Conservation (phyloP, 2,888 invertebrate genomes). For the Acanthosoma haemorrhoidale region DNA sequence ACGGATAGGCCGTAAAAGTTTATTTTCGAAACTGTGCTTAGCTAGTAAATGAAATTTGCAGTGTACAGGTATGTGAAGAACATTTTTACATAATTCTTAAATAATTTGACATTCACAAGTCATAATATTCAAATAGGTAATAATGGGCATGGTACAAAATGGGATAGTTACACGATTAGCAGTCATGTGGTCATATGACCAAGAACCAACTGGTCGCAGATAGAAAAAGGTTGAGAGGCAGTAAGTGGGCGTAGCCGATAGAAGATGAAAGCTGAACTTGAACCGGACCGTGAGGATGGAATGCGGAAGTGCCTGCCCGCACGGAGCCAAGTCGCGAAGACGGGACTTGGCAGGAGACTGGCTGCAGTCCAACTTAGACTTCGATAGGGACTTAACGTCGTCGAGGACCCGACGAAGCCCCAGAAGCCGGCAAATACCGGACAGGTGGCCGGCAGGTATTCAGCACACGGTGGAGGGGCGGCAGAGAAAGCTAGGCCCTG, state of each 20-base stretch:
- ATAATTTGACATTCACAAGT: too few relatives aligned
- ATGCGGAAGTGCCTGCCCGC: background rate
- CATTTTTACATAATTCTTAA: too few relatives aligned
- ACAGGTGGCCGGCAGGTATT: background rate
- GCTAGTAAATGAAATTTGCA: too few relatives aligned
- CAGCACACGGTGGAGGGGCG: background rate
- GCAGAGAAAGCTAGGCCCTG: background rate
- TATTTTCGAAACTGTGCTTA: too few relatives aligned
- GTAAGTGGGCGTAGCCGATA: constrained; percentile 8
- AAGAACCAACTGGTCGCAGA: too few relatives aligned
- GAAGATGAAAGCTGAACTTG: constrained; percentile 10
- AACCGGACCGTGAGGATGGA: background rate
- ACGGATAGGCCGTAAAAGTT: too few relatives aligned
- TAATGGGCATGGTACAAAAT: too few relatives aligned
- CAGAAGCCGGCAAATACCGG: background rate
- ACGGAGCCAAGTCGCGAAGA: background rate
- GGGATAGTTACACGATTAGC: too few relatives aligned
- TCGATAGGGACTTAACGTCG: background rate
- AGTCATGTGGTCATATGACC: too few relatives aligned
- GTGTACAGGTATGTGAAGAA: too few relatives aligned
- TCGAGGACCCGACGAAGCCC: background rate
- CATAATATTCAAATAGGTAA: too few relatives aligned
- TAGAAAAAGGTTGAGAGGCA: too few relatives aligned
- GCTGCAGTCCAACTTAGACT: background rate
- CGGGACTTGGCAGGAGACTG: background rate